Percentiles rank a stretch among this genome's conserved stretches.
These are phyloP conservation scores for Boloria euphrosyne DNA, from an alignment of 2,888 invertebrate species.

Conservation along the genomic window DNA sequence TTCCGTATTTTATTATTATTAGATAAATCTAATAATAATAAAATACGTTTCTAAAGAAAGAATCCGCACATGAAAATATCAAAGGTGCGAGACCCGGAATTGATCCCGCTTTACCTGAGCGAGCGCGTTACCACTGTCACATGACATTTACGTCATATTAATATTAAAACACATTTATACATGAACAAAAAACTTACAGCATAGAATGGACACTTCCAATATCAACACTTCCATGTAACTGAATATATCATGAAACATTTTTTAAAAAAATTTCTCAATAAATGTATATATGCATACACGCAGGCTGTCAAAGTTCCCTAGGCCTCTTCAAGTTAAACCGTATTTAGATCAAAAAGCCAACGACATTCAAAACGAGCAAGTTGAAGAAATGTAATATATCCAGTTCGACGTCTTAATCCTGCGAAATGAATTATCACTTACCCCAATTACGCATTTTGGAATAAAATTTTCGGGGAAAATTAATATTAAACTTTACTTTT, in stretches of 20 bases:
- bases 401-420: constrained; percentile 11
- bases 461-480: background rate
- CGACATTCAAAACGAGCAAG: constrained; percentile 22
- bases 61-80: too few relatives aligned
- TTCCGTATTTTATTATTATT: too few relatives aligned
- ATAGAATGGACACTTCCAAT: too few relatives aligned
- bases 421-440: constrained; percentile 3
- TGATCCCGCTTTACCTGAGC: too few relatives aligned
- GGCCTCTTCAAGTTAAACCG: constrained; percentile 16
- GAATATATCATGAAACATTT: background rate
- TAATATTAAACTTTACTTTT: constrained; percentile 17
- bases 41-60: too few relatives aligned
- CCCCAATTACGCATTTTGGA: constrained; percentile 1
- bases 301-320: constrained; percentile 8
- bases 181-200: too few relatives aligned
- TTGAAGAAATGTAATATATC: constrained; percentile 16
- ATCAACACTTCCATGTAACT: too few relatives aligned
- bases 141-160: too few relatives aligned
- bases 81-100: too few relatives aligned
- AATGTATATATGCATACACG: background rate
- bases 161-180: too few relatives aligned
- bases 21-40: too few relatives aligned
- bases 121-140: too few relatives aligned
- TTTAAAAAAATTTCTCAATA: background rate
- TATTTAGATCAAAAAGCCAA: constrained; percentile 28